phyloP scores from a whole-genome alignment of 2,113 vertebrate species.

The Ochotona curzoniae region DNA sequence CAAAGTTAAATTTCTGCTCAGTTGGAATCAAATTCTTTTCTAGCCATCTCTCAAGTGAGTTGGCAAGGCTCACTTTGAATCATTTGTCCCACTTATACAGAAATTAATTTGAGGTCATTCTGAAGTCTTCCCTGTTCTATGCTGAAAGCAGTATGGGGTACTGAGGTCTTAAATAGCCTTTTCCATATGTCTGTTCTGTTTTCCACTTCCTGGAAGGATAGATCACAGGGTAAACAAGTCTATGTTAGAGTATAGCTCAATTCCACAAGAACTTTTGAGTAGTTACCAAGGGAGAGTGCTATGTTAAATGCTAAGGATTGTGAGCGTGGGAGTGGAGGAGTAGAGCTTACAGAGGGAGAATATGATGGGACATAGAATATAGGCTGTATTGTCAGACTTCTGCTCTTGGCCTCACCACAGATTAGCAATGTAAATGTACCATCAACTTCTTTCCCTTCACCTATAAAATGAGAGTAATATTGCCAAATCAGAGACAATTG shows the following conservation, averaged over 20 bases:
- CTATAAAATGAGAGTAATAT: neutral
- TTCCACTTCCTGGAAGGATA: neutral
- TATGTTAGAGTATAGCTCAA: neutral
- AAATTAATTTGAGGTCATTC: conserved; percentile 50
- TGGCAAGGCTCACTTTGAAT: conserved; percentile 49
- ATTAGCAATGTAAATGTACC: neutral
- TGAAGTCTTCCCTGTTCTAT: neutral
- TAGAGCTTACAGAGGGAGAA: neutral
- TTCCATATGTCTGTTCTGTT: neutral
- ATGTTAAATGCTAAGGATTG: neutral
- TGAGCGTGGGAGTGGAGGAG: too few species aligned
- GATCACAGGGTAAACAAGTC: neutral
- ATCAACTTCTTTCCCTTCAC: neutral
- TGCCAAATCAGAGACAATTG: neutral
- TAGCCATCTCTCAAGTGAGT: conserved; percentile 18
- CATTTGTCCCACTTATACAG: conserved; percentile 22
- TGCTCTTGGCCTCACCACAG: neutral
- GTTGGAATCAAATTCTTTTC: conserved; percentile 45
- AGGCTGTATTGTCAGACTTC: neutral
- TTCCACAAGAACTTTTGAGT: neutral
- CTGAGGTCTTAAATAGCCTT: neutral
- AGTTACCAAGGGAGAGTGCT: neutral
- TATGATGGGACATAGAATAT: neutral
- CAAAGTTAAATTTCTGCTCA: conserved; percentile 67
- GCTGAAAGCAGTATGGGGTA: neutral